Conservation (phyloP, 2,113 vertebrate species). For the Cryptoleucopteryx plumbea region DNA sequence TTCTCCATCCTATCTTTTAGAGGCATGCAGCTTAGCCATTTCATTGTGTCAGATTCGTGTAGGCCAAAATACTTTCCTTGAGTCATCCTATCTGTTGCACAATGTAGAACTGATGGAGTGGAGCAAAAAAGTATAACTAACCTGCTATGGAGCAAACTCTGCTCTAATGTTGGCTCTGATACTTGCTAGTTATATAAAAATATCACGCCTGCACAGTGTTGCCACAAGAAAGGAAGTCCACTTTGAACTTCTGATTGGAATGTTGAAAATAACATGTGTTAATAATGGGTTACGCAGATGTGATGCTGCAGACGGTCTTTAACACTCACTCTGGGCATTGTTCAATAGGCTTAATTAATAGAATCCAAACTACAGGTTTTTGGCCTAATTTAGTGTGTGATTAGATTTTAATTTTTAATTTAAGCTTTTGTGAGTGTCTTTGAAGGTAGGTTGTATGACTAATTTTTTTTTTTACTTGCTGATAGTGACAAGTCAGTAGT, state of each 20-base stretch:
- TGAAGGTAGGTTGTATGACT: background rate
- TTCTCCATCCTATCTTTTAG: background rate
- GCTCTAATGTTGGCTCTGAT: background rate
- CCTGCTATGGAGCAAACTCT: background rate
- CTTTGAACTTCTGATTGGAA: slow-evolving; percentile 7
- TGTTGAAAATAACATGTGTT: slow-evolving; percentile 11
- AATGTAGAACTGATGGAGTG: background rate
- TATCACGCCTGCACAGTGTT: background rate
- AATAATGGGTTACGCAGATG: slow-evolving; percentile 13
- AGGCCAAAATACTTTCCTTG: background rate
- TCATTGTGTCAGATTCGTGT: background rate
- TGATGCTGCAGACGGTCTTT: background rate
- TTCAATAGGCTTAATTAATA: background rate
- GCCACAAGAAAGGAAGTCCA: slow-evolving; percentile 10
- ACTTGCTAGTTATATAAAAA: background rate
- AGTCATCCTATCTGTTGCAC: background rate
- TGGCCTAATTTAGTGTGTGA: background rate
- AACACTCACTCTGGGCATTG: background rate
- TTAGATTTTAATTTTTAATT: background rate
- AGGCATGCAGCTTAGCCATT: background rate
- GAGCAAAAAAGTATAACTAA: background rate
- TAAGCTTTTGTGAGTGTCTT: background rate
- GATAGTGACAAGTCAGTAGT: background rate
- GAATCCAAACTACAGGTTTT: background rate
- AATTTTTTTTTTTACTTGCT: background rate